Evolutionary conservation across 2,797 vertebrate species (phyloP).

Genomic region (Meriones psammophilus): DNA sequence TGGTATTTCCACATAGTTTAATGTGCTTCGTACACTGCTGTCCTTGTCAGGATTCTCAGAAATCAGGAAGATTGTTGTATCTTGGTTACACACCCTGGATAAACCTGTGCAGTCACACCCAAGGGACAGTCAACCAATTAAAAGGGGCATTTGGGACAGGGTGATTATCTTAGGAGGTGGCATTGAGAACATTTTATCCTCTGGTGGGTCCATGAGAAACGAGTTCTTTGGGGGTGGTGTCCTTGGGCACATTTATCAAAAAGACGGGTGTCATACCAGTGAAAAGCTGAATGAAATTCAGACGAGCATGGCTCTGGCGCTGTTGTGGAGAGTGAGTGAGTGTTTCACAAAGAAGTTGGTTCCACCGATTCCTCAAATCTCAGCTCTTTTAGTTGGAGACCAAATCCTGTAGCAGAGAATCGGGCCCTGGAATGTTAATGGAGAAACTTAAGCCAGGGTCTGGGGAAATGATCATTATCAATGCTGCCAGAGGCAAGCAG

Average conservation of each 20-base stretch:
- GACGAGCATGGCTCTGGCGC: neutral
- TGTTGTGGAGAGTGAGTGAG: neutral
- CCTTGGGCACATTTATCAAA: constrained; percentile 62
- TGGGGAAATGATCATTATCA: constrained; percentile 74
- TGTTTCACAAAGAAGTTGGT: neutral
- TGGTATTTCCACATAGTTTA: neutral
- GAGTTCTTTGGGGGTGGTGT: constrained; percentile 71
- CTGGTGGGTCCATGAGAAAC: constrained; percentile 71
- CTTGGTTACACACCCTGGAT: constrained; percentile 1
- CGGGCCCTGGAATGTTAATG: constrained; percentile 69
- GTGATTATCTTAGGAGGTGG: constrained; percentile 68
- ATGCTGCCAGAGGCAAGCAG: constrained; percentile 65
- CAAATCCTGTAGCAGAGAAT: neutral
- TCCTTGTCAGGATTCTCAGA: constrained; percentile 6
- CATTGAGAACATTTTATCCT: constrained; percentile 81
- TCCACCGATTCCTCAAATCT: neutral
- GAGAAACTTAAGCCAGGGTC: constrained; percentile 65
- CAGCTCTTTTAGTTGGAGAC: neutral
- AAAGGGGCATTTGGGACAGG: constrained; percentile 64
- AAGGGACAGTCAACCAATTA: constrained; percentile 68
- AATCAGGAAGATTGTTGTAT: constrained; percentile 28
- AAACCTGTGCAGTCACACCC: constrained; percentile 50
- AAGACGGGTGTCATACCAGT: constrained; percentile 65
- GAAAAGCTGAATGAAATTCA: constrained; percentile 37
- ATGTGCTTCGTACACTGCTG: accelerated